Evolutionary conservation across 2,888 invertebrate genomes (phyloP), one percentile per base, ranked within the genome.

Genomic region (Vanessa cardui): DNA sequence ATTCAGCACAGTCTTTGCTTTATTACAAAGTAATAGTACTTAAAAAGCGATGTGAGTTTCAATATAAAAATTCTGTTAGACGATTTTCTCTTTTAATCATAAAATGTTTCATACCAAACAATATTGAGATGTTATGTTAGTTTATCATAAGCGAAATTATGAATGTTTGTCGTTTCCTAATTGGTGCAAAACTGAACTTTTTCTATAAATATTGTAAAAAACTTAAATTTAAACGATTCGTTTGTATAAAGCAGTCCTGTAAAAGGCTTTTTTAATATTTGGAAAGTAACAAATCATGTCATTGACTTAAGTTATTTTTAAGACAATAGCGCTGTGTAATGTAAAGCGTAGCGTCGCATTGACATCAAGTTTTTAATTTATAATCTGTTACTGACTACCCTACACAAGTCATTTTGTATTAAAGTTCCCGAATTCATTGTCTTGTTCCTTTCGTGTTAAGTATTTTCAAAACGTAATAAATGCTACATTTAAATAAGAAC

Each of bases 311-410:
- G 60, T 61, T 52, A 68, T 50, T 26, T 50, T 39, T 68, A 64
- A 58, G 64, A 58, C 56, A 60, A 58, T 52, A 65, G 69, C 67
- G 69, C 72, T 68, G 67, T 68, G 69, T 62, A 45, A 61, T 39
- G 58, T 52, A 44, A 49, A 47, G 62, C 44, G 16, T 61, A 62
- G 63, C 64, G 68, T 58, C 68, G 68, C 73, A 65, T 64, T 72
- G 66, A 61, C 39, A 39, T 39, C 44, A 54, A 39, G 15, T 9
- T 26, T 26, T 18, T 6, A 21, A 20, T 26, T 52, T 26, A 49
- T 20, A 8, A 20, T 49, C 49, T 49, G 20, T 49, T 9, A 9
- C 8, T 49, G 9, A 7, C 49, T 0, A 6, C 18, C 6, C 9
- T 47, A 18, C 7, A 4, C 12, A 47, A n/a, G 18, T n/a, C 7